A percentile compares a stretch with the other conserved stretches of the same genome.
These are phyloP conservation scores for Dysidea cf. avara DNA, from an alignment of 37 sponge, comb jelly and placozoan genomes.

Conservation along the genomic window DNA sequence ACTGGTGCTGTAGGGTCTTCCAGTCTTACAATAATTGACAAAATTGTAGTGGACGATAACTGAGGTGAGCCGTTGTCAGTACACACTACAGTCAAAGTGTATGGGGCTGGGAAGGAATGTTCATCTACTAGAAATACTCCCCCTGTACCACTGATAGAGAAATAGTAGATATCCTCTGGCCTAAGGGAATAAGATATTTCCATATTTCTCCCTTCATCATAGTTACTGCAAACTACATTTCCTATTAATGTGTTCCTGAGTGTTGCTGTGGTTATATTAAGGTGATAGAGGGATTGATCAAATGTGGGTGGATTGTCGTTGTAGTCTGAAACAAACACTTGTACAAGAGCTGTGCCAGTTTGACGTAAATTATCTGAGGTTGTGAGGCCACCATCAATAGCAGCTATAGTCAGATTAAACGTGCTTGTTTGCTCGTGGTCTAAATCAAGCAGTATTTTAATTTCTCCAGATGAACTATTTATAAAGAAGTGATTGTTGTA, in stretches of 20 bases:
- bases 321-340: constrained; percentile 20
- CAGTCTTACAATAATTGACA: constrained; percentile 50
- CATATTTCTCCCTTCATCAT: too few species aligned
- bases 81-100: constrained; percentile 51
- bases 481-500: constrained; percentile 58
- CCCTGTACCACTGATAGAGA: too few species aligned
- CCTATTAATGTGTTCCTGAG: too few species aligned
- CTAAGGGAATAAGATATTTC: too few species aligned
- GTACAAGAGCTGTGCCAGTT: constrained; percentile 41
- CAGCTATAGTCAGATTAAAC: constrained; percentile 52
- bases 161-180: too few species aligned
- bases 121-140: too few species aligned
- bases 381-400: constrained; percentile 33
- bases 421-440: constrained; percentile 43
- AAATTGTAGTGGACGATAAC: constrained; percentile 52
- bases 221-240: too few species aligned
- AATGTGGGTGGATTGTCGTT: constrained; percentile 65
- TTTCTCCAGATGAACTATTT: constrained; percentile 46
- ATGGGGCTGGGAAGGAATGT: constrained; percentile 9
- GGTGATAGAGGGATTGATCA: constrained; percentile 1
- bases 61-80: constrained; percentile 51
- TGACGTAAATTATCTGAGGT: neutral
- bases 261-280: too few species aligned
- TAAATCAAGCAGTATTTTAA: constrained; percentile 54
- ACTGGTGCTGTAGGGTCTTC: too few species aligned